Percentiles rank a stretch among this genome's conserved stretches.
Conservation (phyloP, 2,113 vertebrate genomes). For the Cichladusa arquata region DNA sequence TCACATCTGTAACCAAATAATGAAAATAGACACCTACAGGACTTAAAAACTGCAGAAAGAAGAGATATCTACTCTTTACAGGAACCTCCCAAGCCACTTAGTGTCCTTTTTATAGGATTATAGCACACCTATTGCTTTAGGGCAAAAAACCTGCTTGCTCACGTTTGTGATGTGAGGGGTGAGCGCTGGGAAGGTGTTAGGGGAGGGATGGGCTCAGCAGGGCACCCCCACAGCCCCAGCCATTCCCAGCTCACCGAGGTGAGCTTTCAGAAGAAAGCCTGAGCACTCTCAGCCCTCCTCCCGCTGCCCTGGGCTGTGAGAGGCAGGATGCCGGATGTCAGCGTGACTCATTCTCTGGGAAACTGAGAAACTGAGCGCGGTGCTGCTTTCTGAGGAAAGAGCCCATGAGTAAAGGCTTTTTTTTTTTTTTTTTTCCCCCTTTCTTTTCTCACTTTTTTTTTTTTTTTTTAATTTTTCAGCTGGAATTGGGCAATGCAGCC, state of each 20-base stretch:
- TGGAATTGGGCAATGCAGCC: neutral
- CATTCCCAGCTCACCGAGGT: fast-evolving
- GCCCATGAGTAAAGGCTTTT: neutral
- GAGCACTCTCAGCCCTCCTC: neutral
- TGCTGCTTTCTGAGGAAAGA: conserved; percentile 36
- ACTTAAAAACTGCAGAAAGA: neutral
- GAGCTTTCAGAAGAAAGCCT: neutral
- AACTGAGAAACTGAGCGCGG: neutral
- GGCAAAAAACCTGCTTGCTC: neutral
- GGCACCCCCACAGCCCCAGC: neutral
- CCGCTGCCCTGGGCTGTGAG: neutral
- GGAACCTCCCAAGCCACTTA: neutral
- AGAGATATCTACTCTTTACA: neutral
- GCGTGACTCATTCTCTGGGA: conserved; percentile 39
- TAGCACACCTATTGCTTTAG: neutral
- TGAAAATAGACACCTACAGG: neutral
- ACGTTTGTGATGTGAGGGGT: neutral
- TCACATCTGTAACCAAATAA: neutral
- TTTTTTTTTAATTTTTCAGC: neutral
- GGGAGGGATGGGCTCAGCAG: neutral
- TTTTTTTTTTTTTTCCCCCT: too few relatives aligned
- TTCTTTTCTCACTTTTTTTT: too few relatives aligned
- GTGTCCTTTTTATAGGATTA: neutral
- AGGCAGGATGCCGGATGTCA: conserved; percentile 27
- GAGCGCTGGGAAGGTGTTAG: fast-evolving